Conservation (phyloP, 1,140 invertebrate genomes). For the Harpegnathos saltator region DNA sequence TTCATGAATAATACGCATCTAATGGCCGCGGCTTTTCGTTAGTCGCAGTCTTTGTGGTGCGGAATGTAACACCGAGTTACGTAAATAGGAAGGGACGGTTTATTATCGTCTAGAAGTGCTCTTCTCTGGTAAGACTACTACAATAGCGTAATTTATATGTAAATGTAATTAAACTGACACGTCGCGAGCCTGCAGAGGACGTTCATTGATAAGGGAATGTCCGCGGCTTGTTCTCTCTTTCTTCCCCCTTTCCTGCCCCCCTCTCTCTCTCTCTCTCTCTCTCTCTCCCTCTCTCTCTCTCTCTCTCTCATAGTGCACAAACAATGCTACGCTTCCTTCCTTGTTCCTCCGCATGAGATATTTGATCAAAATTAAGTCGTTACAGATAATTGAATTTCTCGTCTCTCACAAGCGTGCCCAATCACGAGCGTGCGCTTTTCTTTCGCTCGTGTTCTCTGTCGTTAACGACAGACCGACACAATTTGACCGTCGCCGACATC, state of each 20-base stretch:
- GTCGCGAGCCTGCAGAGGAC: slow-evolving; percentile 24
- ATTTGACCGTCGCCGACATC: slow-evolving; percentile 25
- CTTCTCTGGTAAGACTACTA: slow-evolving; percentile 44
- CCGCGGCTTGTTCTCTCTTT: neutral
- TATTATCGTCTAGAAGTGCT: slow-evolving; percentile 37
- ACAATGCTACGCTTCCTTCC: neutral
- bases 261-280: neutral
- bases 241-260: neutral
- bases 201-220: slow-evolving; percentile 22
- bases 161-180: slow-evolving; percentile 58
- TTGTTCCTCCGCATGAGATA: neutral
- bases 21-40: slow-evolving; percentile 27
- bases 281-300: neutral
- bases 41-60: slow-evolving; percentile 19
- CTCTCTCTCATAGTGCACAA: neutral
- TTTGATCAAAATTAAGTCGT: neutral
- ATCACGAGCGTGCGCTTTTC: too few species aligned
- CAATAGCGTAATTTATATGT: slow-evolving; percentile 55
- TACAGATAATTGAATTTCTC: neutral
- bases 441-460: neutral
- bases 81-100: slow-evolving; percentile 44
- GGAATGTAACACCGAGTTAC: slow-evolving; percentile 41
- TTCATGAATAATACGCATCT: slow-evolving; percentile 41
- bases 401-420: too few species aligned
- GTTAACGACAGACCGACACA: slow-evolving; percentile 13